Base-by-base conservation (phyloP, 2,797 vertebrate species). In the Hypotaenidia philippensis region DNA sequence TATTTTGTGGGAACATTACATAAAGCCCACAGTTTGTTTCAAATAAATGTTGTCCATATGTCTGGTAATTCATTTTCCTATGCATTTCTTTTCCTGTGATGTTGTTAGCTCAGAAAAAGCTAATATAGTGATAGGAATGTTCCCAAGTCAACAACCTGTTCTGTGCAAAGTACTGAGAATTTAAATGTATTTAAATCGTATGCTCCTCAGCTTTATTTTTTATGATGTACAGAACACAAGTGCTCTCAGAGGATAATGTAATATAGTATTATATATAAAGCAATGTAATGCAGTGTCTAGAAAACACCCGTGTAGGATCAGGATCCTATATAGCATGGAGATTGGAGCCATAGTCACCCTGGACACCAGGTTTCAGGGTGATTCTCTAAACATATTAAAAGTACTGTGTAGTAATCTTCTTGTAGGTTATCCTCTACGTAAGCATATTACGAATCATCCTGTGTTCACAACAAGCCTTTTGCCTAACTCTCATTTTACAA, bases 361-460 rank as follows among this genome's bases (percentile, higher is more conserved):
- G 40, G 26, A 56, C 40, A 60, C 2, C 31, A 68, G 20, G 5
- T 76, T 50, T 38, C n/a, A 49, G 15, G 10, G 31, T 36, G 68
- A 4, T 56, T 81, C 19, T n/a, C 16, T 69, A 76, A 83, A 59
- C 66, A 5, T 11, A 34, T 63, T 27, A 60, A 76, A 79, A 87
- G 34, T 29, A 44, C 1, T 13, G 2, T 45, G 34, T 11, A 44
- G 2, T 23, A 64, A 40, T 59, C 18, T 44, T 45, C 34, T 44
- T 68, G 14, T 5, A 56, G 13, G 10, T 53, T 44, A 61, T 87
- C 49, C 31, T 70, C 29, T 70, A 15, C 2, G 14, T 41, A 68
- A 25, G 16, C 5, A 1, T 36, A 18, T 14, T 81, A 10, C 0
- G 0, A 84, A 38, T 41, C 8, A 10, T 23, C 38, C n/a, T 47